Base-by-base conservation (phyloP, 1,140 invertebrate genomes). In the Sweltsa coloradensis region DNA sequence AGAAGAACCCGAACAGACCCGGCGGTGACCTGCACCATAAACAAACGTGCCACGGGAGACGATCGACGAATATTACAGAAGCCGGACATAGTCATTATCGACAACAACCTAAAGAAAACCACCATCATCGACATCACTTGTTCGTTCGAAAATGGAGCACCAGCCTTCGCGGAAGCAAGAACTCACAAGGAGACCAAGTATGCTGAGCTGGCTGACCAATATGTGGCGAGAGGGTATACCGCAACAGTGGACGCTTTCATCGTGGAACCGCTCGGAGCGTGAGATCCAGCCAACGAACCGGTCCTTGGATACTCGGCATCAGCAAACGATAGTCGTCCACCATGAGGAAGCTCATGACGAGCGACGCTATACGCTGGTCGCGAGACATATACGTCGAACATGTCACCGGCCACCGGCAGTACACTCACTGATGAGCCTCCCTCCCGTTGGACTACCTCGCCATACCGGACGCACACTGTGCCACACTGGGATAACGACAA, bases 41-140 rank as follows among this genome's bases (percentile, higher is more conserved):
- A n/a, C n/a, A n/a, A n/a, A 18, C 34, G 6, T 52, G n/a, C n/a
- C n/a, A n/a, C n/a, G n/a, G n/a, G n/a, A n/a, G n/a, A n/a, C n/a
- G n/a, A n/a, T n/a, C 16, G 40, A 5, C 39, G 34, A 42, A 11
- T n/a, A n/a, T n/a, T n/a, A n/a, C n/a, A n/a, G n/a, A n/a, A n/a
- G n/a, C n/a, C 59, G 58, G 6, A 61, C 55, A 16, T 3, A 40
- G n/a, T n/a, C n/a, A n/a, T n/a, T n/a, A n/a, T n/a, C n/a, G n/a
- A n/a, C n/a, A n/a, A n/a, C n/a, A n/a, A n/a, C n/a, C n/a, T n/a
- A n/a, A n/a, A n/a, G n/a, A n/a, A n/a, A n/a, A n/a, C n/a, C n/a
- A n/a, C 40, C 21, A 55, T 60, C 13, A 50, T 63, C 37, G 61
- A 67, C 42, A 58, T 68, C 3, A 48, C 60, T 16, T 55, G 66